These are phyloP conservation scores for Galaxias olidus DNA, from an alignment of 2,797 vertebrate genomes.

Conservation along the genomic window DNA sequence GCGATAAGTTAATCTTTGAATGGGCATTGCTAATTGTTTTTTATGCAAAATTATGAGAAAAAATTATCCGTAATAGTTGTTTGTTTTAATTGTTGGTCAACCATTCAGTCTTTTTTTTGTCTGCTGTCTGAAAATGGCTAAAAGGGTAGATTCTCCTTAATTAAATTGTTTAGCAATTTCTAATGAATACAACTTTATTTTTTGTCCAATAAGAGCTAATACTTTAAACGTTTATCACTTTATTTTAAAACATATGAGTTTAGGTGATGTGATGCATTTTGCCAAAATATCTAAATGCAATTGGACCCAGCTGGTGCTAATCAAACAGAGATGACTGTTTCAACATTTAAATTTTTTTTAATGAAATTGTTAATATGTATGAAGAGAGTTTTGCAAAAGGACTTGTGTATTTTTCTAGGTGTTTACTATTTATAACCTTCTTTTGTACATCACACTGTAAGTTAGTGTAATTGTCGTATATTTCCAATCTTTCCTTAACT, in stretches of 20 bases:
- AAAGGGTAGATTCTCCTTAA: constrained; percentile 33
- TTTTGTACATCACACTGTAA: constrained; percentile 87
- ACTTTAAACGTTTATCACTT: constrained; percentile 61
- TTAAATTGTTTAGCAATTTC: constrained; percentile 40
- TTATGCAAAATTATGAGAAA: constrained; percentile 54
- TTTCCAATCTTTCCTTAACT: constrained; percentile 79
- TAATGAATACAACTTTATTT: constrained; percentile 52
- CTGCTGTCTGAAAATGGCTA: constrained; percentile 44
- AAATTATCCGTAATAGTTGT: constrained; percentile 7
- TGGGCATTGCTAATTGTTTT: constrained; percentile 60
- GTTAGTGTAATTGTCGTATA: constrained; percentile 79
- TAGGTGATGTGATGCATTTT: constrained; percentile 50
- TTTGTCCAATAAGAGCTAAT: constrained; percentile 64
- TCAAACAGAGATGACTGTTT: constrained; percentile 54
- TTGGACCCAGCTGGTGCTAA: constrained; percentile 80
- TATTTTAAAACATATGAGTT: constrained; percentile 65
- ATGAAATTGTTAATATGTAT: constrained; percentile 84
- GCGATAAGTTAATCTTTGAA: constrained; percentile 65
- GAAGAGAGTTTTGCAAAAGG: constrained; percentile 84
- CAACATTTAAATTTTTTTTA: constrained; percentile 66
- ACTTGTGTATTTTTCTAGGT: constrained; percentile 92
- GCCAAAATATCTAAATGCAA: constrained; percentile 66
- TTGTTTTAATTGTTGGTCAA: constrained; percentile 54
- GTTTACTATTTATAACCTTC: constrained; percentile 91
- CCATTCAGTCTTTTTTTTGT: constrained; percentile 48